These are phyloP conservation scores for Eupithecia exiguata DNA, from an alignment of 2,888 invertebrate genomes.

Conservation along the genomic window DNA sequence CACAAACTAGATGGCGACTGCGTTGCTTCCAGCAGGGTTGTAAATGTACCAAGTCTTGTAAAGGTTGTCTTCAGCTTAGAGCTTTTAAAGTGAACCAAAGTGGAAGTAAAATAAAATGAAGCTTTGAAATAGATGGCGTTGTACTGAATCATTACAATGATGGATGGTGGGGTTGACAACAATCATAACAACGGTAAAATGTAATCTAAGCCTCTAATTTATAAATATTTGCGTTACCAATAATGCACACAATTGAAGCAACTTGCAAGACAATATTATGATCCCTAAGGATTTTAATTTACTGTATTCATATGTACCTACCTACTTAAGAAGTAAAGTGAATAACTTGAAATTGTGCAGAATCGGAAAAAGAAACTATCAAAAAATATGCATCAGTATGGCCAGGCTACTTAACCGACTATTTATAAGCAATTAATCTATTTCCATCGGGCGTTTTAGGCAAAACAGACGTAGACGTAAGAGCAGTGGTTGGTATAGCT, in stretches of 20 bases:
- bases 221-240: background rate
- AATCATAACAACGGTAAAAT: background rate
- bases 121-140: background rate
- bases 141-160: background rate
- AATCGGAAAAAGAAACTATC: background rate
- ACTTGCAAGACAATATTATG: background rate
- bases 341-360: background rate
- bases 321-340: background rate
- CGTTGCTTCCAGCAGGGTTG: background rate
- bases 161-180: background rate
- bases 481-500: conserved; percentile 41
- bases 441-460: conserved; percentile 71
- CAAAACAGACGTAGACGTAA: conserved; percentile 70
- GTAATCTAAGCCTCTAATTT: background rate
- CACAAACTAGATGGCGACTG: conserved; percentile 2
- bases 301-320: background rate
- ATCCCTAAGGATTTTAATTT: background rate
- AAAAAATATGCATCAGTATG: background rate
- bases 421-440: conserved; percentile 68
- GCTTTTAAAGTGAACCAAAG: background rate
- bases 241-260: background rate
- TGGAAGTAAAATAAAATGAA: background rate
- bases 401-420: conserved; percentile 46
- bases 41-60: background rate
- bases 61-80: background rate